Evolutionary conservation across 2,113 vertebrate species (phyloP), one percentile per base, ranked within the genome.

Genomic region (Equus quagga): DNA sequence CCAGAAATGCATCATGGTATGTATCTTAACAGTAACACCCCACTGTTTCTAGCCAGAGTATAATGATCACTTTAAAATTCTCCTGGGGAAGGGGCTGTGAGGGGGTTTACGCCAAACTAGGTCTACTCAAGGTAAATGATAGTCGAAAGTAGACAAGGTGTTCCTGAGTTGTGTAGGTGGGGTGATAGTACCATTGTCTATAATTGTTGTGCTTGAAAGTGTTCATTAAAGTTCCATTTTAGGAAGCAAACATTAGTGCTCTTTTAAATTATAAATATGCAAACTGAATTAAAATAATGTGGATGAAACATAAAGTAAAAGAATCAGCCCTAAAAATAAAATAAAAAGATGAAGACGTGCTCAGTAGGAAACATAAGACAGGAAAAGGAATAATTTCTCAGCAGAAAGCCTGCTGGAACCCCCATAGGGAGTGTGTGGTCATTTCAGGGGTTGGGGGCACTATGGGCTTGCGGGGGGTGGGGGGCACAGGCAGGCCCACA

Each of bases 111-210:
- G 19, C 6, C 8, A 54, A 65, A 65, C 33, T 14, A 23, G 36
- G 5, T 2, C 64, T 62, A 24, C 14, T 28, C 69, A 9, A 14
- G 3, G 8, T 31, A 62, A n/a, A 67, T 18, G 51, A 44, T 2
- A 6, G 58, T 3, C 46, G 28, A 67, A 54, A 17, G 1, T 0
- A 75, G 31, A 49, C 41, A 41, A 64, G 41, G 28, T 62, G 70
- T 17, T 46, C 41, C 60, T 7, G 1, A 83, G 41, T 36, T 19
- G 18, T 21, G 10, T 31, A 9, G 73, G 13, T 0, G 0, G 0
- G 49, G 18, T 54, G 31, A 26, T 2, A 3, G 33, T 11, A 15
- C 36, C 1, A 8, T 3, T 26, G 26, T 69, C 58, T 28, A 26
- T 0, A 49, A 9, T 4, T 46, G 11, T 33, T 44, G 36, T 2